Base-by-base conservation (phyloP, 2,888 invertebrate genomes). In the Pseudeuparius sepicola region DNA sequence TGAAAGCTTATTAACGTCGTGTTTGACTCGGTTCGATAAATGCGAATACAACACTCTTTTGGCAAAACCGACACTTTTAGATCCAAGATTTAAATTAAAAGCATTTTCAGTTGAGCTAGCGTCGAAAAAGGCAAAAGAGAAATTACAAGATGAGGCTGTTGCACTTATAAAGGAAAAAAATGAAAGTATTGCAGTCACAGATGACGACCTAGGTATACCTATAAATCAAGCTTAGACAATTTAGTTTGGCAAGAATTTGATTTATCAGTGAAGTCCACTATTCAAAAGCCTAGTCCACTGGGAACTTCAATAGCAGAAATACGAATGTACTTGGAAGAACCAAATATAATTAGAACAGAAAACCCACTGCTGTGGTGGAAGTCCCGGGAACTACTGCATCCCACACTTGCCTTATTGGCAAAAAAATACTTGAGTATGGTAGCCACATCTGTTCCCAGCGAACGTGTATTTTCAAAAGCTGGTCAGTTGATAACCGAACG, bases 361-460 rank as follows among this genome's bases (percentile, higher is more conserved):
- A 20, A 40, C 30, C 36, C 29, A 36, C 15, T 40, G n/a, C 20
- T 36, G 17, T 38, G 34, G 73, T 81, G 57, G 20, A 52, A 49
- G 48, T 11, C 30, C 10, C 17, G 30, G 10, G n/a, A n/a, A n/a
- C n/a, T n/a, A n/a, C n/a, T n/a, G n/a, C n/a, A n/a, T n/a, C n/a
- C n/a, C n/a, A 30, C 16, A 12, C 12, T 15, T 12, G 29, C 15
- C 16, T 17, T 11, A 16, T 30, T 30, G 17, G 18, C 30, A 9
- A 30, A 30, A 30, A 30, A 30, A 30, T 30, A 30, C 14, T 30
- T 30, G 23, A 10, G 30, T 30, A 11, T 30, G 13, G 23, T 23
- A 20, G 30, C 20, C 6, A 30, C 30, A 13, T 30, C 30, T 30
- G 30, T 30, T 17, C 18, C 30, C 5, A 30, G 30, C 23, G 30